Base-by-base conservation (phyloP, 2,888 invertebrate species). In the Pomacea canaliculata region DNA sequence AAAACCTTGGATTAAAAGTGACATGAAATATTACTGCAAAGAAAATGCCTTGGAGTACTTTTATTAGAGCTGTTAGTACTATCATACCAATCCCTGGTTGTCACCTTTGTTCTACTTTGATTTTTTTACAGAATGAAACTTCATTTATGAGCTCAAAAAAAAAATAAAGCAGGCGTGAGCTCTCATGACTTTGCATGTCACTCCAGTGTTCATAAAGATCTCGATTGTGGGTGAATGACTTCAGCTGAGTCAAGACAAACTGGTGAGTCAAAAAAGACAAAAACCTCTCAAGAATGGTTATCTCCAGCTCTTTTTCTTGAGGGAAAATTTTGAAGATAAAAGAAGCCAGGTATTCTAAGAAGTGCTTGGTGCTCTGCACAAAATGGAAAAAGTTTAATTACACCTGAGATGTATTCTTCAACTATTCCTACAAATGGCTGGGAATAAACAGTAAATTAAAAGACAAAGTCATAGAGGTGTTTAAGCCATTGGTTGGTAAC, bases 311-410 rank as follows among this genome's bases (percentile, higher is more conserved):
- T 56, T 93, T 92, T 7, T 93, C 92, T 77, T 94, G 91, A 0
- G 94, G 94, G 63, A 94, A 93, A 5, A 95, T 91, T 76, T 94
- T 93, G 12, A 93, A 93, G 56, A 95, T 90, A 87, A 95, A 94
- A 80, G 94, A 93, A 16, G 95, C 90, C 12, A 95, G 87, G 88
- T 95, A 95, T 88, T 95, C 95, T n/a, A 95, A 86, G 0, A 95
- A 92, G 86, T 93, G 94, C 78, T 93, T 92, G 80, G 93, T 93
- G 84, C 93, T 94, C 94, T 94, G 91, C 70, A 92, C 92, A 46
- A 23, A 49, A 56, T 10, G 4, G 16, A 56, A 56, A 56, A 56
- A 56, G 51, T 56, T 56, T 7, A 56, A 2, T 37, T 37, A 37
- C 5, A 37, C 37, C 37, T 37, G 37, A 37, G 37, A 37, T 37